A percentile compares a stretch with the other conserved stretches of the same genome.
Conservation (phyloP, 2,113 vertebrate genomes). For the Phylloscopus whistleri region DNA sequence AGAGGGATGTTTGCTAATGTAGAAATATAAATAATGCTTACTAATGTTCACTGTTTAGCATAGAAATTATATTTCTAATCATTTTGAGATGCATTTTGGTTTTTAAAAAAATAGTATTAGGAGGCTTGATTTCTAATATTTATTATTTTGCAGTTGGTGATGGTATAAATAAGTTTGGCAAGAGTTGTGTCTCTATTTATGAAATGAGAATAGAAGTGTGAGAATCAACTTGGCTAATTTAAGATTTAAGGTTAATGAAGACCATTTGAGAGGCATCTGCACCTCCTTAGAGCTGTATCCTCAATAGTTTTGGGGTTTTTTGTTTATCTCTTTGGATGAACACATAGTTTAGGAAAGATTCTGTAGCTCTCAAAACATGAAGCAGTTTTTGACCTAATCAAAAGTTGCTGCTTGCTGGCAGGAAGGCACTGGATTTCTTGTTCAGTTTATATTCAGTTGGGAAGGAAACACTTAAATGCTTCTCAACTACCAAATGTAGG, state of each 20-base stretch:
- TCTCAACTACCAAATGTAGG: neutral
- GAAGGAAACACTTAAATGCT: neutral
- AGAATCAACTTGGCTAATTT: neutral
- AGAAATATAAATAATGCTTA: slow-evolving; percentile 4
- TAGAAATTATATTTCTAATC: neutral
- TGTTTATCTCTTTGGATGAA: neutral
- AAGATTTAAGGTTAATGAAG: neutral
- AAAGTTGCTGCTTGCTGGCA: neutral
- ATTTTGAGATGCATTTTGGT: neutral
- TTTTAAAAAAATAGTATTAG: neutral
- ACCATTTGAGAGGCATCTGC: neutral
- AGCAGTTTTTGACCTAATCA: neutral
- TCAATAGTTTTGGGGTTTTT: neutral
- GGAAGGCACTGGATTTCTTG: neutral
- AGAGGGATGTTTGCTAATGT: neutral
- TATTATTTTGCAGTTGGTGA: neutral
- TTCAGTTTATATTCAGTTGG: neutral
- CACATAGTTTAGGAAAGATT: neutral
- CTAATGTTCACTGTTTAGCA: neutral
- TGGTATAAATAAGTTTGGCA: neutral
- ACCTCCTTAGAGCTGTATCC: neutral
- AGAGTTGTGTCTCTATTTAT: neutral
- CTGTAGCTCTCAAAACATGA: neutral
- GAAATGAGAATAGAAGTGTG: neutral
- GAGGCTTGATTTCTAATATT: neutral